A percentile compares a stretch with the other conserved stretches of the same genome.
Conservation (phyloP, 92 coral and sea anemone species). For the Epizoanthus ramosus region DNA sequence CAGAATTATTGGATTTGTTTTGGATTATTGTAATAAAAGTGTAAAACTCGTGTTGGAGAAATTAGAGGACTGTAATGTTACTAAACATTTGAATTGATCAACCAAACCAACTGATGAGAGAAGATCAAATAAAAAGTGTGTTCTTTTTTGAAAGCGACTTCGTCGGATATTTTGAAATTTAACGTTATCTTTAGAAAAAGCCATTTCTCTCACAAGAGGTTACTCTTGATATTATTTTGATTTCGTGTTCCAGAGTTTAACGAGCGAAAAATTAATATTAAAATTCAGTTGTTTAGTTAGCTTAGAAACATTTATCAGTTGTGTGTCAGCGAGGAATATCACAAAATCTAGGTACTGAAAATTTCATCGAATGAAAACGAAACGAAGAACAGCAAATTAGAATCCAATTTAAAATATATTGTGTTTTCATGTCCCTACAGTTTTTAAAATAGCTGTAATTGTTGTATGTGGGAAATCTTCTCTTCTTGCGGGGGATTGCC, state of each 20-base stretch:
- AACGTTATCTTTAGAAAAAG: neutral
- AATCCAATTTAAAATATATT: neutral
- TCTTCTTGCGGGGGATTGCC: neutral
- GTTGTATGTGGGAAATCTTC: neutral
- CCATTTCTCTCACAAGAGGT: neutral
- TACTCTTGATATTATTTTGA: neutral
- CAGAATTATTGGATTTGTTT: neutral
- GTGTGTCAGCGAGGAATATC: slow-evolving; percentile 4
- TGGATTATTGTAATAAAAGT: neutral
- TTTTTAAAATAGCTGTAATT: neutral
- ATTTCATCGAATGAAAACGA: neutral
- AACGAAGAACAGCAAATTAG: neutral
- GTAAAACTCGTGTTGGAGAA: neutral
- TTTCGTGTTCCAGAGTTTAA: neutral
- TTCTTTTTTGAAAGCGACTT: neutral
- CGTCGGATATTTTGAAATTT: neutral
- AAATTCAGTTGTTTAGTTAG: neutral
- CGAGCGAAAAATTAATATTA: slow-evolving; percentile 3
- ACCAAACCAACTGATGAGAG: neutral
- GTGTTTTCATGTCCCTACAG: neutral
- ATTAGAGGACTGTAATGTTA: neutral
- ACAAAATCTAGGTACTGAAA: neutral
- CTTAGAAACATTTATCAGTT: slow-evolving; percentile 3
- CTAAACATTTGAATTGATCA: neutral
- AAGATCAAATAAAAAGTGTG: too few relatives aligned